A percentile compares a stretch with the other conserved stretches of the same genome.
phyloP scores from a whole-genome alignment of 1,140 invertebrate species.

The Telenomus remus region DNA sequence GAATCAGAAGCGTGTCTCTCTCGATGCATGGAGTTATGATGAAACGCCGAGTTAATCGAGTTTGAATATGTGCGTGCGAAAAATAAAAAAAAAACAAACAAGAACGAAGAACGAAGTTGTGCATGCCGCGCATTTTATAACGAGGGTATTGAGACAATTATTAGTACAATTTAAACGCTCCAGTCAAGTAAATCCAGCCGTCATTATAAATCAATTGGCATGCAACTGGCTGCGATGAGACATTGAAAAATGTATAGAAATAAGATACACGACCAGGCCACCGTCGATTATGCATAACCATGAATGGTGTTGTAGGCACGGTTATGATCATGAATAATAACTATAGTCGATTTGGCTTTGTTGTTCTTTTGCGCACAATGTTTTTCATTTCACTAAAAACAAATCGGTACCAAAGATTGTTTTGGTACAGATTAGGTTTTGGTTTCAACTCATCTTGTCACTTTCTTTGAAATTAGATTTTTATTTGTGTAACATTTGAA shows the following conservation, averaged over 20 bases:
- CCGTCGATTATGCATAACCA: conserved; percentile 6
- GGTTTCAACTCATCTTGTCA: no score
- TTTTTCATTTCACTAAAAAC: no score
- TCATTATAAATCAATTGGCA: background rate
- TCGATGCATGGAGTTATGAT: background rate
- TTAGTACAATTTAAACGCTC: background rate
- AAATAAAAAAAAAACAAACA: no score
- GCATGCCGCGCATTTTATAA: no score
- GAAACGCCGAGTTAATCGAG: background rate
- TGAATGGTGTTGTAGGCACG: conserved; percentile 3
- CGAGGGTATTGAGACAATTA: conserved; percentile 1
- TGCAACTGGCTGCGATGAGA: background rate
- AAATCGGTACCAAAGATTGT: background rate
- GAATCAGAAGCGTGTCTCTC: conserved; percentile 21
- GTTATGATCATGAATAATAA: conserved; percentile 14
- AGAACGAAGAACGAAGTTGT: no score
- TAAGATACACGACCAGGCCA: background rate
- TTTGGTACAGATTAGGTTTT: no score
- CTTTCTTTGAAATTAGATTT: no score
- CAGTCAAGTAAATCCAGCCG: no score
- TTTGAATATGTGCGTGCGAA: no score
- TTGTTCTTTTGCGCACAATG: background rate
- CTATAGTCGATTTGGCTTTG: background rate
- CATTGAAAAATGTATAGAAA: conserved; percentile 3
- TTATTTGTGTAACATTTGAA: no score